Evolutionary conservation across 2,888 invertebrate genomes (phyloP), one percentile per base, ranked within the genome.

Genomic region (Tupiocoris notatus): DNA sequence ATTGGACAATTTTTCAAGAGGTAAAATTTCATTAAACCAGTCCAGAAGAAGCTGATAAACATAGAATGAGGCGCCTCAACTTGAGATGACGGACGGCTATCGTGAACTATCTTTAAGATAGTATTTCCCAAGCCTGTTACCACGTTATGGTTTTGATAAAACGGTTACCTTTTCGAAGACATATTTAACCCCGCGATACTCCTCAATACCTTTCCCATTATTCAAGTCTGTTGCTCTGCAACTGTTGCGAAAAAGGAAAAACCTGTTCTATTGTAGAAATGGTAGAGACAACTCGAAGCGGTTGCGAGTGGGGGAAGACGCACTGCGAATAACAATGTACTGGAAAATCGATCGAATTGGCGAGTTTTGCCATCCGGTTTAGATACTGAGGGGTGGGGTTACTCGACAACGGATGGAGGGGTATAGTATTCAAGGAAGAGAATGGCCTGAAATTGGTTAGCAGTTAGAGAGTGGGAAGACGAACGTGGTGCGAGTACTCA

Each of bases 391-490:
- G n/a, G 39, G 39, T 39, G 39, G 39, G 12, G n/a, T n/a, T n/a
- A n/a, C n/a, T n/a, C n/a, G n/a, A n/a, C n/a, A 25, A 65, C n/a
- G 7, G 2, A 16, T 1, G 25, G 25, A 16, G 21, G 18, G 56
- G 39, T 16, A 39, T 12, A 39, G 39, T 39, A 39, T 12, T 39
- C 39, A 12, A 39, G 39, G 39, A 39, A 39, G 6, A 54, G 21
- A 39, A 58, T 23, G 68, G 68, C 58, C 59, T 68, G 68, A 68
- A 68, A 68, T 68, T 68, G 68, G 68, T 68, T 68, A 68, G 68
- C 68, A 68, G 68, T 68, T 68, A 68, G 68, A 58, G 24, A 58
- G 24, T 23, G 18, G 54, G 17, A 58, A 56, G 12, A 54, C 56
- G 68, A 56, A 68, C 68, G 68, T 68, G 68, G 68, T 17, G 68